Evolutionary conservation across 2,113 vertebrate species (phyloP).

Genomic region (Lampris incognitus): DNA sequence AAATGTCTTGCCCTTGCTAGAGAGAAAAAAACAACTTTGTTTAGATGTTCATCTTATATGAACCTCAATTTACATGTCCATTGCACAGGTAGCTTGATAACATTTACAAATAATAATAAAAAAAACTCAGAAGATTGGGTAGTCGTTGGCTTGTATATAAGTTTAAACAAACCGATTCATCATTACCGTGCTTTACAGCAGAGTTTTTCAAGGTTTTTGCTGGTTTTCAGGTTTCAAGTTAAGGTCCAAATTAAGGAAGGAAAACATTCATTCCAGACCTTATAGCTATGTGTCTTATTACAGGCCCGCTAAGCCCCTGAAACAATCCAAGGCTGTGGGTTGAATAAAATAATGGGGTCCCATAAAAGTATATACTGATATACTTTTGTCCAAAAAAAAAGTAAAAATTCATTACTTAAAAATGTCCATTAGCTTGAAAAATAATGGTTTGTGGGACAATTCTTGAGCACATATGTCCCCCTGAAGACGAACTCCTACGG

Average conservation of each 20-base stretch:
- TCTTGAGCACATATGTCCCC: constrained; percentile 40
- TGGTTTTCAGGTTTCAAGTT: neutral
- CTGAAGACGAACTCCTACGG: constrained; percentile 53
- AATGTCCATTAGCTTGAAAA: constrained; percentile 34
- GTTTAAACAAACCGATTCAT: neutral
- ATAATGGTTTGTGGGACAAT: constrained; percentile 39
- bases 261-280: neutral
- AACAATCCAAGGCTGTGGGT: constrained; percentile 4
- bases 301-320: constrained; percentile 3
- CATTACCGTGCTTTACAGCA: neutral
- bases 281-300: neutral
- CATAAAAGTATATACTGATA: constrained; percentile 5
- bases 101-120: neutral
- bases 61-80: neutral
- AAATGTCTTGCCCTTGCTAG: too few relatives aligned
- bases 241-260: neutral
- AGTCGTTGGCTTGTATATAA: neutral
- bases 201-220: neutral
- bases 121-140: neutral
- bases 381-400: constrained; percentile 2
- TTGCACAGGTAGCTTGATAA: neutral
- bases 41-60: neutral
- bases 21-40: constrained; percentile 11
- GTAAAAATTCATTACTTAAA: constrained; percentile 9
- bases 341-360: constrained; percentile 15